A percentile compares a stretch with the other conserved stretches of the same genome.
Conservation (phyloP, 2,888 invertebrate species). For the Eristalis tenax region DNA sequence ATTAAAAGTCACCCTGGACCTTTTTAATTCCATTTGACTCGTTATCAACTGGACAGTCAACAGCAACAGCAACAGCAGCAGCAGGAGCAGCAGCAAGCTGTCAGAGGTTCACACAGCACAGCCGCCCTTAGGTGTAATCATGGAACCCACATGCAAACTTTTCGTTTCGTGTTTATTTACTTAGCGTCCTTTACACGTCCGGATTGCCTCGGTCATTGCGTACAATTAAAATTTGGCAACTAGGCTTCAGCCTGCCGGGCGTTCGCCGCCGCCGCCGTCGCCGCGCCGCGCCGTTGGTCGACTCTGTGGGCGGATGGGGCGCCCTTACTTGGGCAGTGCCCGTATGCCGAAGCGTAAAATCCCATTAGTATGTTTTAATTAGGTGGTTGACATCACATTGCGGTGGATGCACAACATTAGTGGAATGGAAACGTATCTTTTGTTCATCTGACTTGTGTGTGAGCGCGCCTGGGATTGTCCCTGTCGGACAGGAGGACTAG, state of each 20-base stretch:
- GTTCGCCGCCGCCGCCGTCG: too few species aligned
- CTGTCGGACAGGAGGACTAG: not conserved
- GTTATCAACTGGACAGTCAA: not conserved
- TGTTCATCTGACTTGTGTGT: conserved; percentile 23
- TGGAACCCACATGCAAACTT: not conserved
- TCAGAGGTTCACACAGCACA: not conserved
- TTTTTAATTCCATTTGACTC: conserved; percentile 1
- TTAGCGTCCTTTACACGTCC: conserved; percentile 22
- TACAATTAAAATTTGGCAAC: conserved; percentile 50
- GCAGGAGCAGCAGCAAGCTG: not conserved
- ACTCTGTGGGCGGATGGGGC: not conserved
- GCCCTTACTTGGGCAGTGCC: conserved; percentile 31
- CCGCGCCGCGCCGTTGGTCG: not conserved
- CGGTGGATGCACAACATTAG: conserved; percentile 38
- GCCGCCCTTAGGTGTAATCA: not conserved
- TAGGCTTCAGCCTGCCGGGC: conserved; percentile 11
- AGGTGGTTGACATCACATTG: conserved; percentile 61
- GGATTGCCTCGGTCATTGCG: conserved; percentile 28
- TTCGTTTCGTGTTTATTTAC: conserved; percentile 35
- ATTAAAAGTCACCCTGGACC: conserved; percentile 1
- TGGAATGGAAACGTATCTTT: conserved; percentile 36
- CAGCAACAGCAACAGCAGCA: not conserved
- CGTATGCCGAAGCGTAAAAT: conserved; percentile 51
- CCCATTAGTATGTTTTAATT: conserved; percentile 60
- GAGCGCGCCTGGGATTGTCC: not conserved